Percentiles rank a stretch among this genome's conserved stretches.
These are phyloP conservation scores for Acipenser ruthenus DNA, from an alignment of 2,797 vertebrate genomes.

Conservation along the genomic window DNA sequence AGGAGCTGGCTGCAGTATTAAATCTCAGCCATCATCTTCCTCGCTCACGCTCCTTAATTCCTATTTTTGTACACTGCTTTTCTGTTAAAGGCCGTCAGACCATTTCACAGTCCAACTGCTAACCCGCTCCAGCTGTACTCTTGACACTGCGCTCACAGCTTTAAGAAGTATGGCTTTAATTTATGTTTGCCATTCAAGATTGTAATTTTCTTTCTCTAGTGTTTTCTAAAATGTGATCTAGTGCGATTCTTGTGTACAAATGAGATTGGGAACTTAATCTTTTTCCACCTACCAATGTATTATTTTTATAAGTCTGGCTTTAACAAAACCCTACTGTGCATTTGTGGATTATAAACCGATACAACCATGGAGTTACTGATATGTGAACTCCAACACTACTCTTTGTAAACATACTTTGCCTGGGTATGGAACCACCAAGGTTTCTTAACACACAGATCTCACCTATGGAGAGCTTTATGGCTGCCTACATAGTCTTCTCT, in stretches of 20 bases:
- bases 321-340: too few species aligned
- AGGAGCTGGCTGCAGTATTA: not conserved
- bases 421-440: too few species aligned
- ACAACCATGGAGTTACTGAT: too few species aligned
- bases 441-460: too few species aligned
- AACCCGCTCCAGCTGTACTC: too few species aligned
- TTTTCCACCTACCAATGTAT: not conserved
- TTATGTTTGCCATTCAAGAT: constrained; percentile 3
- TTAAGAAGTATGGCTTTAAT: not conserved
- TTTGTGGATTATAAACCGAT: too few species aligned
- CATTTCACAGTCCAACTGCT: not conserved
- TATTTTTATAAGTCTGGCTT: not conserved
- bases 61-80: not conserved
- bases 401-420: too few species aligned
- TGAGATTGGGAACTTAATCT: not conserved
- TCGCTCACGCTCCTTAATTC: not conserved
- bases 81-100: not conserved
- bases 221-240: not conserved
- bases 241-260: not conserved
- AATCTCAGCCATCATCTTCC: not conserved
- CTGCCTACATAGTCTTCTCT: too few species aligned
- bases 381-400: too few species aligned
- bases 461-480: too few species aligned
- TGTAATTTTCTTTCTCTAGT: constrained; percentile 3
- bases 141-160: not conserved